phyloP scores from a whole-genome alignment of 2,113 vertebrate species.

The Gopherus flavomarginatus region DNA sequence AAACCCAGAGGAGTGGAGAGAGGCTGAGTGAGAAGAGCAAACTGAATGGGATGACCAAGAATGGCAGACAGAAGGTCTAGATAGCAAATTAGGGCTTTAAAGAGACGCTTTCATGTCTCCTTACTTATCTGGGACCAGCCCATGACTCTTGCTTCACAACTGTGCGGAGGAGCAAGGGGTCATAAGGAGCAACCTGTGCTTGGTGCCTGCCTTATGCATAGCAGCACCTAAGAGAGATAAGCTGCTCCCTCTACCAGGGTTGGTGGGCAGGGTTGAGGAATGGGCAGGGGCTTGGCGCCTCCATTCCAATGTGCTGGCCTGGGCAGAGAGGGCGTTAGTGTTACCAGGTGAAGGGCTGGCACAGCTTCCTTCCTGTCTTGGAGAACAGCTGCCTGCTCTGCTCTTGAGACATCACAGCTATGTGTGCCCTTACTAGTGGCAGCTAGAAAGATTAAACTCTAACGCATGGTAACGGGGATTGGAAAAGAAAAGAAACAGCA shows the following conservation, averaged over 20 bases:
- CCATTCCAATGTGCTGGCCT: background rate
- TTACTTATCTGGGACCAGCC: too few relatives aligned
- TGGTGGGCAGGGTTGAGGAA: background rate
- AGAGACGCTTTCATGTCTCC: too few relatives aligned
- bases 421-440: background rate
- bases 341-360: background rate
- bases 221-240: too few relatives aligned
- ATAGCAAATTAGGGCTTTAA: too few relatives aligned
- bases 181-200: too few relatives aligned
- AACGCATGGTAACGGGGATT: background rate
- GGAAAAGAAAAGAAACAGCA: constrained; percentile 13
- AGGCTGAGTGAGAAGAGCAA: background rate
- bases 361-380: background rate
- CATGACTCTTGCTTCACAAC: too few relatives aligned
- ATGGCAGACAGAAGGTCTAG: background rate
- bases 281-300: background rate
- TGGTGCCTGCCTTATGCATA: too few relatives aligned
- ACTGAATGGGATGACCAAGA: background rate
- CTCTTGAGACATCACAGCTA: rapidly evolving
- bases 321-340: background rate
- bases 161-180: too few relatives aligned
- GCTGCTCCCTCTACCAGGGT: too few relatives aligned
- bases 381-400: background rate
- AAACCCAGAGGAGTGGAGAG: too few relatives aligned
- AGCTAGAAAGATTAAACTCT: background rate